Evolutionary conservation across 1,140 invertebrate species (phyloP).

Genomic region (Philopotamus ludificatus): DNA sequence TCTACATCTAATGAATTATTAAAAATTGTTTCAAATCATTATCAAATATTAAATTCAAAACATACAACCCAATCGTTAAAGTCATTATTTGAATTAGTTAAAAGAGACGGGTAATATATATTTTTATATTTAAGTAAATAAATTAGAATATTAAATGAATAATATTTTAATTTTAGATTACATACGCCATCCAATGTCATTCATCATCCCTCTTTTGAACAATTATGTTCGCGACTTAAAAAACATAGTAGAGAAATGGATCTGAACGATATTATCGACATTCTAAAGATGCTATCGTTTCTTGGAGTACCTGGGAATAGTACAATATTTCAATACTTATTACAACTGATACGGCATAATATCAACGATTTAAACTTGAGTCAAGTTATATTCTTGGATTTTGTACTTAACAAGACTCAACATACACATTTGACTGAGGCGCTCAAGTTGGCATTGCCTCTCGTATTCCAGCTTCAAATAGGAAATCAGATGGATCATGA

Average conservation of each 20-base stretch:
- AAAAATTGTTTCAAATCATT: neutral
- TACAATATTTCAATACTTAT: slow-evolving; percentile 59
- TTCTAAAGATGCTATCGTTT: slow-evolving; percentile 58
- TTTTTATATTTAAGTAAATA: too few species aligned
- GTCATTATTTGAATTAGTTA: neutral
- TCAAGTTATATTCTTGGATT: slow-evolving; percentile 63
- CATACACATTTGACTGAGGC: slow-evolving; percentile 59
- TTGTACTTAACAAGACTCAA: slow-evolving; percentile 53
- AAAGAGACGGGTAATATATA: neutral
- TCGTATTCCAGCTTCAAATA: slow-evolving; percentile 62
- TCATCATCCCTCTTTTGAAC: slow-evolving; percentile 49
- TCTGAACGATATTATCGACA: slow-evolving; percentile 55
- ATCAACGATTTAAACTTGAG: slow-evolving; percentile 61
- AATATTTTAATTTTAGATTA: neutral
- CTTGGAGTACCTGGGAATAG: slow-evolving; percentile 57
- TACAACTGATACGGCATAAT: slow-evolving; percentile 60
- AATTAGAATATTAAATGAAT: neutral
- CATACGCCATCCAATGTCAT: slow-evolving; percentile 29
- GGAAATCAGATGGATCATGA: slow-evolving; percentile 55
- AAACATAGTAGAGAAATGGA: slow-evolving; percentile 55
- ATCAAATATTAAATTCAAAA: neutral
- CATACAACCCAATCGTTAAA: neutral
- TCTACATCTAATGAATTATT: neutral
- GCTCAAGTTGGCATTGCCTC: slow-evolving; percentile 60
- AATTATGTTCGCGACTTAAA: slow-evolving; percentile 55